Percentiles rank a stretch among this genome's conserved stretches.
Conservation (phyloP, 2,797 vertebrate genomes). For the Hozukius guyotensis region DNA sequence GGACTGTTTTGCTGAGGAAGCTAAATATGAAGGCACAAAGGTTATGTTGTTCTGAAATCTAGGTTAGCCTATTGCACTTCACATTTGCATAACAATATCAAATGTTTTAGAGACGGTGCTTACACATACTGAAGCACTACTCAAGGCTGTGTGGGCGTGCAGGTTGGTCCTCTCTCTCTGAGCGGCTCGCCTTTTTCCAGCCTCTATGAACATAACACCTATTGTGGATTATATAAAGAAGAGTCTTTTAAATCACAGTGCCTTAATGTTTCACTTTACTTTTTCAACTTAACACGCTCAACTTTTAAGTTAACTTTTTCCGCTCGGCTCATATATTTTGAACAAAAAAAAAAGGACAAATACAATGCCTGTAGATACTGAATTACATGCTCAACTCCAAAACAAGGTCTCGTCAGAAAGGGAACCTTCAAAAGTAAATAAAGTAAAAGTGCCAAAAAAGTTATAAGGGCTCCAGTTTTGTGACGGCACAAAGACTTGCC, state of each 20-base stretch:
- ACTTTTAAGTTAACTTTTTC: not conserved
- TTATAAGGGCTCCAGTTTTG: not conserved
- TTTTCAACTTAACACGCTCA: not conserved
- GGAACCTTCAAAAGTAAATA: not conserved
- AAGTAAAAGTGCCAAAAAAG: not conserved
- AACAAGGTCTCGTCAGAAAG: not conserved
- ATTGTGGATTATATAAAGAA: slow-evolving; percentile 8
- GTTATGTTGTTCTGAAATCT: slow-evolving; percentile 42
- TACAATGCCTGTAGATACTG: not conserved
- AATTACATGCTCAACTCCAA: not conserved
- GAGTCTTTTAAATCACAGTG: not conserved
- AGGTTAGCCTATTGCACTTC: slow-evolving; percentile 31
- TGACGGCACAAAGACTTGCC: not conserved
- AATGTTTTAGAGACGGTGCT: slow-evolving; percentile 22
- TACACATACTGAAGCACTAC: slow-evolving; percentile 47
- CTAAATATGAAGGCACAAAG: slow-evolving; percentile 7
- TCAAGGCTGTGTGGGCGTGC: slow-evolving; percentile 28
- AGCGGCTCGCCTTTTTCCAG: not conserved
- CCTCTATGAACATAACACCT: slow-evolving; percentile 11
- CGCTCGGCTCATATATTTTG: not conserved
- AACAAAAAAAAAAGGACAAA: not conserved
- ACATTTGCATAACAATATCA: slow-evolving; percentile 52
- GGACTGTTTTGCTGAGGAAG: slow-evolving; percentile 20
- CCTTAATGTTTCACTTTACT: not conserved
- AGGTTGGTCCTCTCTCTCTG: slow-evolving; percentile 1